phyloP scores from a whole-genome alignment of 2,113 vertebrate species.

The Corythoichthys intestinalis region DNA sequence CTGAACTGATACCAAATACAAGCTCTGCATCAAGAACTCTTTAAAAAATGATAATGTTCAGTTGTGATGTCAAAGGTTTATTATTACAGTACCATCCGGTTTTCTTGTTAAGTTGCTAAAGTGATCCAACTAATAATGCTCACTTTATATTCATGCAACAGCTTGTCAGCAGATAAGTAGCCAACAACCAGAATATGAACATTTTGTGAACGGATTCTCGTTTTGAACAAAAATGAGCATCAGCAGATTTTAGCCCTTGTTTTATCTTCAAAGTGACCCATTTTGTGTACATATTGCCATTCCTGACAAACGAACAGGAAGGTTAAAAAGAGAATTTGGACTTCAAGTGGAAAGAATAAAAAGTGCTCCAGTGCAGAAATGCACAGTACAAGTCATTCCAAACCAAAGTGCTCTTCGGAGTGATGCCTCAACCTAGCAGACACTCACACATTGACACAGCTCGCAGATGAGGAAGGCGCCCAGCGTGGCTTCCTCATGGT shows the following conservation, averaged over 20 bases:
- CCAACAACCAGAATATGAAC: background rate
- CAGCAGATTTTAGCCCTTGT: too few species aligned
- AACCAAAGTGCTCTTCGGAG: background rate
- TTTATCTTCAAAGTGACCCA: too few species aligned
- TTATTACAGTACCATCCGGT: background rate
- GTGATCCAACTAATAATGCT: background rate
- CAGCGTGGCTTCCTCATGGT: constrained; percentile 96
- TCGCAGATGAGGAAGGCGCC: constrained; percentile 98
- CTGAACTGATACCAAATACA: background rate
- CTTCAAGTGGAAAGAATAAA: background rate
- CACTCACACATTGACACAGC: constrained; percentile 98
- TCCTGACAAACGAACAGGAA: too few species aligned
- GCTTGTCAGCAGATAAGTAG: too few species aligned
- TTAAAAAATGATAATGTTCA: background rate
- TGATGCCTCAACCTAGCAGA: background rate
- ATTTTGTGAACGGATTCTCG: background rate
- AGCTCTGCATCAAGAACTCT: background rate
- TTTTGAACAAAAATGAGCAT: background rate
- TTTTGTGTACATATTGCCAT: too few species aligned
- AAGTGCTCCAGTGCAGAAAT: background rate
- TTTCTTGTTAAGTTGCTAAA: background rate
- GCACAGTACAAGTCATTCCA: background rate
- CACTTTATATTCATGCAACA: background rate
- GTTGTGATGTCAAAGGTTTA: constrained; percentile 5
- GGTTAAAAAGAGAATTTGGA: too few species aligned